Base-by-base conservation (phyloP, 2,888 invertebrate species). In the Labia minor region DNA sequence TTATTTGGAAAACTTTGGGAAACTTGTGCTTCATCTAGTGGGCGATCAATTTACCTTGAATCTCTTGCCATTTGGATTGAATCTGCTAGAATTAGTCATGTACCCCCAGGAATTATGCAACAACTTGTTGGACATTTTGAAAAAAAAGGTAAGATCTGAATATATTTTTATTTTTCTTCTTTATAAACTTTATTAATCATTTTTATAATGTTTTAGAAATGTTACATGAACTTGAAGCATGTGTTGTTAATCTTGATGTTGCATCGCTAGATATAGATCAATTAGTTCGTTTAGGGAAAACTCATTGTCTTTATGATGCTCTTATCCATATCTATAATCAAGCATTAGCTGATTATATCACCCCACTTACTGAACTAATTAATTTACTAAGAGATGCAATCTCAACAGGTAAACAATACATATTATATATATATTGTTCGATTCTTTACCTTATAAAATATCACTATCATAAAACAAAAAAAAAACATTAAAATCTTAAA, bases 201-300 rank as follows among this genome's bases (percentile, higher is more conserved):
- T 63, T 69, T 21, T 21, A 14, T 69, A 49, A n/a, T n/a, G n/a
- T n/a, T 8, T 8, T 16, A 49, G 49, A 14, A 49, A 49, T 49
- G 49, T 14, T 49, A 49, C 77, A 84, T 71, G 82, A 83, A 69
- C 77, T 91, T 66, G 89, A 91, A 76, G 82, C 84, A 33, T 83
- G 89, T 67, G 81, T 92, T 65, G 81, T 89, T 4, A 86, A 87
- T 71, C 78, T 91, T 69, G 86, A 89, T 71, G 85, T 92, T 72
- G 81, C 82, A 64, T 88, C 87, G 70, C 78, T 92, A 66, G 92
- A 92, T 77, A 81, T 92, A 19, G 87, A 92, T 76, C 89, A 89
- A 77, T 85, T 82, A 14, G 78, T 83, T 72, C 82, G 81, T 63
- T 76, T 87, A 72, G 81, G 84, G 78, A 79, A 84, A 77, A 79